Evolutionary conservation across 2,797 vertebrate genomes (phyloP).

Genomic region (Hipposideros larvatus): DNA sequence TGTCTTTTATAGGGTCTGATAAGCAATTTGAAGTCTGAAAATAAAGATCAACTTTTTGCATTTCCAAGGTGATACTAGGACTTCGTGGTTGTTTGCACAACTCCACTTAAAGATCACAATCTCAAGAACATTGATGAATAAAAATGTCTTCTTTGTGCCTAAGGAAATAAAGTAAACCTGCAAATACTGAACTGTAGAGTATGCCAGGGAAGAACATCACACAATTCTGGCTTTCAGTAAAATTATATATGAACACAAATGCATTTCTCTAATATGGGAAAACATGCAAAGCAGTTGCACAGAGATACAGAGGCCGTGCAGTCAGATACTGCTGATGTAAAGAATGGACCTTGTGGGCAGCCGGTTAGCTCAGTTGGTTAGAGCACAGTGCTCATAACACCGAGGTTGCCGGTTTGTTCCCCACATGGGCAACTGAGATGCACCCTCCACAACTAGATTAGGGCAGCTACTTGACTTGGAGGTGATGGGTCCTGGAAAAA

Average conservation of each 20-base stretch:
- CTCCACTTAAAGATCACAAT: conserved; percentile 85
- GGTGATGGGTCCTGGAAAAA: no score
- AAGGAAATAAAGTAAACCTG: conserved; percentile 71
- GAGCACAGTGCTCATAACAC: no score
- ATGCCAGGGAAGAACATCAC: conserved; percentile 40
- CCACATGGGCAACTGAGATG: no score
- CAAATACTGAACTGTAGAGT: conserved; percentile 49
- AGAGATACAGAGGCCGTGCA: background rate
- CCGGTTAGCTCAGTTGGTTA: no score
- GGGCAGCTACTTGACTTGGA: no score
- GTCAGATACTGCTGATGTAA: background rate
- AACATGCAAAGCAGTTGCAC: background rate
- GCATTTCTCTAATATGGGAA: conserved; percentile 3
- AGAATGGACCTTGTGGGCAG: background rate
- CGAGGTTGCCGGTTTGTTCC: no score
- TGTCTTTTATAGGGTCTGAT: conserved; percentile 83
- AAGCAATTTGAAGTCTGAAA: conserved; percentile 84
- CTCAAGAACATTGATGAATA: conserved; percentile 79
- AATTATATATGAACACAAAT: conserved; percentile 43
- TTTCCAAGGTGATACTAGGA: conserved; percentile 84
- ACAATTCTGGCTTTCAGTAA: conserved; percentile 49
- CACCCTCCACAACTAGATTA: no score
- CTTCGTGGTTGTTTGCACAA: conserved; percentile 84
- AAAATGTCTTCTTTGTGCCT: conserved; percentile 80
- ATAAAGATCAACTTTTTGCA: conserved; percentile 85